Conservation (phyloP, 2,888 invertebrate species). For the Pseudococcus longispinus region DNA sequence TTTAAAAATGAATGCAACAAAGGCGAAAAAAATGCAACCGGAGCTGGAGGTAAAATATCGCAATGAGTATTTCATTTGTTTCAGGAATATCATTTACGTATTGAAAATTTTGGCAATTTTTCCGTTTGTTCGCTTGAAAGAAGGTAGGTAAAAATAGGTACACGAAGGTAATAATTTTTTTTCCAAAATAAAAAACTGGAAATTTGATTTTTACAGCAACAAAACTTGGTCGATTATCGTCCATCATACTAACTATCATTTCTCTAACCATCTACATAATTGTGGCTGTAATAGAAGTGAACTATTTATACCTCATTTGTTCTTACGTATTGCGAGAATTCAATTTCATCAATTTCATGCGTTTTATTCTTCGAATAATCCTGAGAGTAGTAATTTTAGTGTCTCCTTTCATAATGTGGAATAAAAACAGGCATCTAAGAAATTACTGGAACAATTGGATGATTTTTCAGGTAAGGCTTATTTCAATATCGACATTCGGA, state of each 20-base stretch:
- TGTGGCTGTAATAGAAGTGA: background rate
- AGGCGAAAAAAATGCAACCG: background rate
- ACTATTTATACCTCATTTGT: background rate
- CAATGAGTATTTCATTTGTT: background rate
- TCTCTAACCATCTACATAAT: background rate
- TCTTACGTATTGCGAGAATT: background rate
- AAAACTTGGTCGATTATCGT: background rate
- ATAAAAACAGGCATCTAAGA: background rate
- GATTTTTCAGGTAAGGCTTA: background rate
- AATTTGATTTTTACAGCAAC: background rate
- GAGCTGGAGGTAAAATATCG: background rate
- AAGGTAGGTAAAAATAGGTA: background rate
- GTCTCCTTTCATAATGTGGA: background rate
- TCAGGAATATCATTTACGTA: background rate
- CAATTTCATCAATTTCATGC: background rate
- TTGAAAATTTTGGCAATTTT: background rate
- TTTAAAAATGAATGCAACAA: background rate
- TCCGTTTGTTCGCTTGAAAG: background rate
- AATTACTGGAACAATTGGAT: background rate
- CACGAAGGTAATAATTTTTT: background rate
- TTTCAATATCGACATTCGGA: no score
- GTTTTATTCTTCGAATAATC: background rate
- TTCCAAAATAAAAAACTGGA: background rate
- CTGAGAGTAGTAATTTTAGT: background rate
- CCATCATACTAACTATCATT: background rate